Evolutionary conservation across 2,888 invertebrate genomes (phyloP).

Genomic region (Sesamia inferens): DNA sequence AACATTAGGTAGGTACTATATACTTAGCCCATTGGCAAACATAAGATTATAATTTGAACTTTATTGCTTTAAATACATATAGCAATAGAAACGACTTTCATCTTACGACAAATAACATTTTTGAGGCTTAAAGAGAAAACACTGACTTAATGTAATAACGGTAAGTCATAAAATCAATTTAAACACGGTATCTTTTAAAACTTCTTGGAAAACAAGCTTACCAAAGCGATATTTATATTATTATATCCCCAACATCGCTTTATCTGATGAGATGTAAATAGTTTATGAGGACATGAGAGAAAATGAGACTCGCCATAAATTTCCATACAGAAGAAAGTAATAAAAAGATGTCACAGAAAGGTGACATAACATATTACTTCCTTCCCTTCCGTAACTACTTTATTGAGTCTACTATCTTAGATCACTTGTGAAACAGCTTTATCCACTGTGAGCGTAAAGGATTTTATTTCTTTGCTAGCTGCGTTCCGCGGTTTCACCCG

Average conservation of each 20-base stretch:
- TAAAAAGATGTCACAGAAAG: conserved; percentile 44
- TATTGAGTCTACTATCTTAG: conserved; percentile 21
- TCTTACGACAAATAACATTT: too few relatives aligned
- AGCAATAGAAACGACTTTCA: too few relatives aligned
- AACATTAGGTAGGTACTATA: background rate
- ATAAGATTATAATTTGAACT: background rate
- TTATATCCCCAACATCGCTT: conserved; percentile 26
- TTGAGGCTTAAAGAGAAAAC: background rate
- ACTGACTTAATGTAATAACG: background rate
- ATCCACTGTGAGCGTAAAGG: background rate
- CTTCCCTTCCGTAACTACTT: conserved; percentile 1
- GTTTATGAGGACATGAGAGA: conserved; percentile 40
- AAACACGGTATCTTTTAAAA: background rate
- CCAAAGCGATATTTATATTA: conserved; percentile 7
- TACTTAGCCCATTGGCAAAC: background rate
- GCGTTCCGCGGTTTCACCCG: too few relatives aligned
- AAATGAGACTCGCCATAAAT: conserved; percentile 48
- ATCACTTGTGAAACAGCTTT: conserved; percentile 11
- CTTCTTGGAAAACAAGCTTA: conserved; percentile 1
- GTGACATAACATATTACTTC: conserved; percentile 18
- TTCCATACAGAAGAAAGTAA: conserved; percentile 21
- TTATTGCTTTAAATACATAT: too few relatives aligned
- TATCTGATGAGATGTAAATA: conserved; percentile 47
- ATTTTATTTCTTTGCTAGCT: conserved; percentile 4
- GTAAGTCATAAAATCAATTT: background rate